Conservation (phyloP, 2,797 vertebrate species). For the Paedocypris micromegethes region DNA sequence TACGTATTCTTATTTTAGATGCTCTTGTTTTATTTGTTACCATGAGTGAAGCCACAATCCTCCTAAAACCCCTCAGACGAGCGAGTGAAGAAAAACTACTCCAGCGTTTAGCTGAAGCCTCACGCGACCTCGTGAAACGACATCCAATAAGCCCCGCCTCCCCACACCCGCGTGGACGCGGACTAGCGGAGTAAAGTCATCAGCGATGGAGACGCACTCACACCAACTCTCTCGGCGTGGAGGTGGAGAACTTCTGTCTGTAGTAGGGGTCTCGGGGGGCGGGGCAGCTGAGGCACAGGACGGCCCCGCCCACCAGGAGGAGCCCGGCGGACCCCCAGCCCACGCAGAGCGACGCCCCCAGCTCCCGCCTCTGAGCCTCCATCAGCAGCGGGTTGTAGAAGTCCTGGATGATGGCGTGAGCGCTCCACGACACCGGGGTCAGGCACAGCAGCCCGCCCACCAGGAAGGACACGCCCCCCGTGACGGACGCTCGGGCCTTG, state of each 20-base stretch:
- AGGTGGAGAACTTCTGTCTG: conserved; percentile 54
- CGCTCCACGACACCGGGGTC: conserved; percentile 72
- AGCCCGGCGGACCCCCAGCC: conserved; percentile 81
- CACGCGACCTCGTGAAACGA: too few species aligned
- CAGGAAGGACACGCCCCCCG: conserved; percentile 65
- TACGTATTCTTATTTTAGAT: too few species aligned
- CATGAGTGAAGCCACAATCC: too few species aligned
- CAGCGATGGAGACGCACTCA: conserved; percentile 33
- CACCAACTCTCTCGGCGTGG: conserved; percentile 63
- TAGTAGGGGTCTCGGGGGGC: conserved; percentile 56
- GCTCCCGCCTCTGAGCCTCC: conserved; percentile 70
- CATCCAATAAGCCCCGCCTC: too few species aligned
- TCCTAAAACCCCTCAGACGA: too few species aligned
- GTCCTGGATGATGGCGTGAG: conserved; percentile 65
- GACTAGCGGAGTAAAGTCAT: too few species aligned
- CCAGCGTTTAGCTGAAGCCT: too few species aligned
- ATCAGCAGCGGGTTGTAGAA: conserved; percentile 71
- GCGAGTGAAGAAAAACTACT: too few species aligned
- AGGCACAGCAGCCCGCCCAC: conserved; percentile 66
- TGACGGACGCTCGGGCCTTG: conserved; percentile 68
- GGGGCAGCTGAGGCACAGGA: conserved; percentile 78
- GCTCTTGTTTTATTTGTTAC: too few species aligned
- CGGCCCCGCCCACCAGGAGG: conserved; percentile 76
- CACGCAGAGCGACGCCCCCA: conserved; percentile 84
- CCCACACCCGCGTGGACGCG: too few species aligned